phyloP scores from a whole-genome alignment of 2,888 invertebrate species.

The Mythimna albipuncta region DNA sequence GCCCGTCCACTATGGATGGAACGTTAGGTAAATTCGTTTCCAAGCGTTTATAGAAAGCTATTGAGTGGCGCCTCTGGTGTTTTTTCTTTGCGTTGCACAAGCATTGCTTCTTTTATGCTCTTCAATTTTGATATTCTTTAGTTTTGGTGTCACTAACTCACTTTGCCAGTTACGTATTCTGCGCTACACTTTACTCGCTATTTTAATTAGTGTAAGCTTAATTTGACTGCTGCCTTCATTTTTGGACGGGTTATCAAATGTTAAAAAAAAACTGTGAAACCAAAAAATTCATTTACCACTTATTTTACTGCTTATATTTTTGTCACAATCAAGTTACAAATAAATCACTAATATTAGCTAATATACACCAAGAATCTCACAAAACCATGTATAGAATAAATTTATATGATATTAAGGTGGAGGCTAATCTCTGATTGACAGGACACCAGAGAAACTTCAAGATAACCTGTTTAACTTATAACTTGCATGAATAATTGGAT shows the following conservation, averaged over 20 bases:
- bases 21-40: conserved; percentile 84
- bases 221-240: conserved; percentile 25
- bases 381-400: conserved; percentile 14
- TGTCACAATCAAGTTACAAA: conserved; percentile 39
- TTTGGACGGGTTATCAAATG: neutral
- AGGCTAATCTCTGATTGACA: conserved; percentile 60
- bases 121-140: conserved; percentile 6
- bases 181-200: conserved; percentile 23
- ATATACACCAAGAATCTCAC: conserved; percentile 11
- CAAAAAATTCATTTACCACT: neutral
- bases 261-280: neutral
- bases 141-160: conserved; percentile 49
- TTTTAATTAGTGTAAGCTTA: conserved; percentile 3
- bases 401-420: conserved; percentile 30
- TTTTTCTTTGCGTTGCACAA: conserved; percentile 59
- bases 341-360: conserved; percentile 29
- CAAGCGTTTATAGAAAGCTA: conserved; percentile 59
- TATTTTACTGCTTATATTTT: conserved; percentile 37
- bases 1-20: conserved; percentile 87
- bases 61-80: conserved; percentile 66
- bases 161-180: conserved; percentile 16
- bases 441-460: conserved; percentile 45
- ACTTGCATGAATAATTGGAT: conserved; percentile 59
- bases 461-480: conserved; percentile 45
- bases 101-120: conserved; percentile 42